phyloP scores from a whole-genome alignment of 1,140 invertebrate species.

The Penaeus chinensis region DNA sequence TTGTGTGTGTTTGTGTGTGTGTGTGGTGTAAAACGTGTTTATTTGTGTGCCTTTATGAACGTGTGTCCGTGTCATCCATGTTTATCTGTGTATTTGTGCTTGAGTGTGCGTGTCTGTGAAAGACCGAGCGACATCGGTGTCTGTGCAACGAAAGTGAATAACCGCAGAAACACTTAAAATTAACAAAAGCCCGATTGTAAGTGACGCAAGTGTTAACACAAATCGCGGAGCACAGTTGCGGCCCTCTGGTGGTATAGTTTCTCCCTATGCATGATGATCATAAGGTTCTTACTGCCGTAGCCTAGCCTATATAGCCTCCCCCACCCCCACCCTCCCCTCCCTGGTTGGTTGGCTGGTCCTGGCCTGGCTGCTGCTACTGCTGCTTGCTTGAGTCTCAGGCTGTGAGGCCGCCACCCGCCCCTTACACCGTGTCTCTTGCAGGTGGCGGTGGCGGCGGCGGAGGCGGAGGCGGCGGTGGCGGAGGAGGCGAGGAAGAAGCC shows the following conservation, averaged over 20 bases:
- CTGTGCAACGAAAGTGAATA: too few species aligned
- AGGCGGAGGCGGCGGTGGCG: conserved; percentile 19
- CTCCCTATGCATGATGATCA: conserved; percentile 39
- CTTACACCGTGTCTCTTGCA: conserved; percentile 62
- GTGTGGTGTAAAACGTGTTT: too few species aligned
- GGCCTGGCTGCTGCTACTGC: conserved; percentile 47
- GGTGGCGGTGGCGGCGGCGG: conserved; percentile 44
- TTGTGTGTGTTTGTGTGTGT: too few species aligned
- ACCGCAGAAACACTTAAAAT: too few species aligned
- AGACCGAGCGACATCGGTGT: too few species aligned
- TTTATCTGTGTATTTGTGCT: too few species aligned
- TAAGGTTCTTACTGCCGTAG: conserved; percentile 36
- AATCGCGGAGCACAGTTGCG: not conserved
- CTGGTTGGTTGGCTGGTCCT: conserved; percentile 28
- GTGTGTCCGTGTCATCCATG: too few species aligned
- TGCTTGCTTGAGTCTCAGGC: conserved; percentile 53
- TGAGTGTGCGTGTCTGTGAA: too few species aligned
- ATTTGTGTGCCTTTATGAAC: too few species aligned
- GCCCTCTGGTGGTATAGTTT: conserved; percentile 20
- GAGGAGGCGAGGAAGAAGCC: conserved; percentile 2
- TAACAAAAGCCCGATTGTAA: too few species aligned
- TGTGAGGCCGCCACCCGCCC: conserved; percentile 55
- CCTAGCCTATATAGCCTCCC: conserved; percentile 40
- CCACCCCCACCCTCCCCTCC: not conserved
- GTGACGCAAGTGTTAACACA: too few species aligned